Evolutionary conservation across 2,797 vertebrate genomes (phyloP), one percentile per base, ranked within the genome.

Genomic region (Discoglossus pictus): DNA sequence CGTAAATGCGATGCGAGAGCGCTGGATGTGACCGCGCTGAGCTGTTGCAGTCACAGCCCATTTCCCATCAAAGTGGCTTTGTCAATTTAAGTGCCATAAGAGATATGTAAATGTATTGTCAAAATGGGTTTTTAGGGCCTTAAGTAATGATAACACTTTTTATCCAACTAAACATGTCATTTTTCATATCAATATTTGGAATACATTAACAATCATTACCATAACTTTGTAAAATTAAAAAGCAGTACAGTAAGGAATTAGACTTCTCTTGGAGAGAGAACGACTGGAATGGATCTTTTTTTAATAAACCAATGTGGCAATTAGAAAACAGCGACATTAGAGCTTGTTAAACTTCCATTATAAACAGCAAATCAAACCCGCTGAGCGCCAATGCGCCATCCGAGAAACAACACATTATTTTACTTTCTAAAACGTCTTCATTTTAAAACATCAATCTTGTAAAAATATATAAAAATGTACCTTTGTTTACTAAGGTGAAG

Each of bases 91-190:
- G 42, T 70, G 51, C 59, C 31, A 70, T 70, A 56, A 62, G 51
- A 62, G 67, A 70, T 69, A 69, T 70, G 67, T 70, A 70, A 70
- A 70, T 70, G 59, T 50, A 70, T 70, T 70, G 59, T 63, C 59
- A 63, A 62, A 70, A 70, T 70, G 59, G 67, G 56, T 56, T 63
- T 68, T 63, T 70, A 44, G 43, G 59, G 51, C 17, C 40, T 62
- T 69, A 62, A 69, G 67, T 69, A 55, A 70, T 55, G 67, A 70
- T 70, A 70, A 70, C 67, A 62, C 50, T 70, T 62, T 62, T 70
- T 69, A 50, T 53, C 42, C 48, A 51, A 62, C 67, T 55, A 70
- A 70, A 63, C 67, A 70, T 70, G 67, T 56, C 59, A 63, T 70
- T 70, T 70, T 70, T 51, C 60, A 50, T 70, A 70, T 70, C 59